Conservation (phyloP, 2,797 vertebrate genomes). For the Crenuchus spilurus region DNA sequence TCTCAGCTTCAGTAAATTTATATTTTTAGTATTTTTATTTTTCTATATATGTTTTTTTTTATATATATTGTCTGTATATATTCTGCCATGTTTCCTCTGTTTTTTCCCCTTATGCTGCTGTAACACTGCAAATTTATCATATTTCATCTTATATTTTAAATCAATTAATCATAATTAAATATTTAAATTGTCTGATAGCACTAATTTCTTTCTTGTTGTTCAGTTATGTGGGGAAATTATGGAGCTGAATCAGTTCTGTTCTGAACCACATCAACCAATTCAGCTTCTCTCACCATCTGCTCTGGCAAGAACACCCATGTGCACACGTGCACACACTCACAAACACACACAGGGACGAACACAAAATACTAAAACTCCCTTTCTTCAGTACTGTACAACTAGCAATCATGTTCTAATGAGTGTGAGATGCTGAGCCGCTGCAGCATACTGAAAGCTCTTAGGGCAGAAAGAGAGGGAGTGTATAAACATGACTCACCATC, state of each 20-base stretch:
- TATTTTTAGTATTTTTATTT: too few species aligned
- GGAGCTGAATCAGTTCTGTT: neutral
- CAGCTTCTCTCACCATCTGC: slow-evolving; percentile 33
- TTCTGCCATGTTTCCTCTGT: too few species aligned
- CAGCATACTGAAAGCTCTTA: slow-evolving; percentile 9
- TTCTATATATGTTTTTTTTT: too few species aligned
- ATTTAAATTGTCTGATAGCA: too few species aligned
- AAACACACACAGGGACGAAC: slow-evolving; percentile 10
- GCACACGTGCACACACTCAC: neutral
- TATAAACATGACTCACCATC: slow-evolving; percentile 47
- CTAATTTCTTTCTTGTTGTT: too few species aligned
- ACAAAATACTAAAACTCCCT: slow-evolving; percentile 18
- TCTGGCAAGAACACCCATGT: slow-evolving; percentile 36
- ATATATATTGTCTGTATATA: too few species aligned
- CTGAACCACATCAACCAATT: slow-evolving; percentile 13
- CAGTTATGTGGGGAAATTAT: neutral
- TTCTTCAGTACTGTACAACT: slow-evolving; percentile 15
- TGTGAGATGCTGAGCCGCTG: slow-evolving; percentile 11
- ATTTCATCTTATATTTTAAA: too few species aligned
- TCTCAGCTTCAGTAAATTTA: too few species aligned
- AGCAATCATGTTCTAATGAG: slow-evolving; percentile 33
- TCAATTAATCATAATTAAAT: too few species aligned
- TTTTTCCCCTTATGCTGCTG: too few species aligned
- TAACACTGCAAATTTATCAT: too few species aligned
- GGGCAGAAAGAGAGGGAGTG: neutral